These are phyloP conservation scores for Melanchra persicariae DNA, from an alignment of 2,888 invertebrate genomes.

Conservation along the genomic window DNA sequence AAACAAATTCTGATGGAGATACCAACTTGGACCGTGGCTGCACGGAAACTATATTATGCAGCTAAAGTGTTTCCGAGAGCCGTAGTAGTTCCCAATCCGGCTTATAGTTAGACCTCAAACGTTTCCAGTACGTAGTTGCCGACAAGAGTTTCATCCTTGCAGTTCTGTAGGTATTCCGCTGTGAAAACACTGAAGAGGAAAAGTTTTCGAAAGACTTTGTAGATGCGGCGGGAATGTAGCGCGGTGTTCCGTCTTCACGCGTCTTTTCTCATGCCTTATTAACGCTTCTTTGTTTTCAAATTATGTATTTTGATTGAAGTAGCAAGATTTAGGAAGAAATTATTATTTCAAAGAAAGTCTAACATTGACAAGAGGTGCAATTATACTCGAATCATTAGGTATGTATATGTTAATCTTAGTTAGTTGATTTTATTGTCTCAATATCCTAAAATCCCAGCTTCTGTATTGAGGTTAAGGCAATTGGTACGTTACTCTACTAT, in stretches of 20 bases:
- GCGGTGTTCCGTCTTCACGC: conserved; percentile 6
- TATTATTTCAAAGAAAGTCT: background rate
- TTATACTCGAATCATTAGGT: background rate
- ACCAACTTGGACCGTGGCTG: conserved; percentile 31
- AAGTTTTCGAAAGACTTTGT: conserved; percentile 18
- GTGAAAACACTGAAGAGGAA: conserved; percentile 13
- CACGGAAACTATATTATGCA: conserved; percentile 42
- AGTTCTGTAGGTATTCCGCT: conserved; percentile 21
- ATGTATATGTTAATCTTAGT: background rate
- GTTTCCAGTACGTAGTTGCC: conserved; percentile 28
- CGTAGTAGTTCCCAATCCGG: conserved; percentile 24
- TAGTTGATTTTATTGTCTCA: background rate
- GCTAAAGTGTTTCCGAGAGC: conserved; percentile 35
- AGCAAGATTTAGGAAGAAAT: background rate
- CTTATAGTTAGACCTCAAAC: conserved; percentile 42
- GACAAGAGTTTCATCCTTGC: conserved; percentile 26
- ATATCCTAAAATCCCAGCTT: conserved; percentile 11
- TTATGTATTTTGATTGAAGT: background rate
- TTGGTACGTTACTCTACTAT: conserved; percentile 11
- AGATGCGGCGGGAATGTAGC: background rate
- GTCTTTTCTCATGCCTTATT: conserved; percentile 12
- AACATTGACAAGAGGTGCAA: background rate
- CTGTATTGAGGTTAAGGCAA: conserved; percentile 20
- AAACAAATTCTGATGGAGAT: conserved; percentile 25
- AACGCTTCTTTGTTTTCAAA: conserved; percentile 14